Evolutionary conservation across 2,113 vertebrate genomes (phyloP), one percentile per base, ranked within the genome.

Genomic region (Strigops habroptila): DNA sequence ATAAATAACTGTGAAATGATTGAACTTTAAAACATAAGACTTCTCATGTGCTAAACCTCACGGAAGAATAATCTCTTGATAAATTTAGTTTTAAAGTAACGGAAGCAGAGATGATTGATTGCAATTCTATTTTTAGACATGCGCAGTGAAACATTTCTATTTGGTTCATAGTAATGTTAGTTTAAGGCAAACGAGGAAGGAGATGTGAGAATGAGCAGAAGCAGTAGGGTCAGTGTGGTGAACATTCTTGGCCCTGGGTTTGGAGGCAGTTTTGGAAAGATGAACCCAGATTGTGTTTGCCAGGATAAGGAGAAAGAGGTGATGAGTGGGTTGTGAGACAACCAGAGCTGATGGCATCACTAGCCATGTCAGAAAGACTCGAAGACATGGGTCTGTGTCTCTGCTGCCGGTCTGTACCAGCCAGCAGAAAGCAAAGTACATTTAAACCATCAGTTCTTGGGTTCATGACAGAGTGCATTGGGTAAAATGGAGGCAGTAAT

Each of bases 41-140:
- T 88, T 94, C 73, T 79, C 60, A 28, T 88, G 71, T 87, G 86
- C 90, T 97, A 96, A 96, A 94, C 60, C 73, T 92, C 88, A 86
- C 1, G 44, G 90, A 97, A 94, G 93, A 96, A 93, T 97, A 94
- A 95, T 95, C 92, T 96, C 88, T 67, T 86, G 93, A 90, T 93
- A 95, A 96, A 93, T 94, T 93, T 84, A 91, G 43, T 95, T 96
- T 91, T 83, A 84, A 93, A 94, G 83, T 84, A 96, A 89, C 12
- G 41, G 81, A 96, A 96, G 94, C 91, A 65, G 39, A 88, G 91
- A 88, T 96, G 91, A 96, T 96, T 96, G 91, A 96, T 96, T 97
- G 57, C 90, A 78, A 57, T 88, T 88, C 95, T 96, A 71, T 95
- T 94, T 96, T 96, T 90, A 95, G 91, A 35, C 48, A 55, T 44